These are phyloP conservation scores for Caenorhabditis macrosperma DNA, from an alignment of 2,888 invertebrate species.

Conservation along the genomic window DNA sequence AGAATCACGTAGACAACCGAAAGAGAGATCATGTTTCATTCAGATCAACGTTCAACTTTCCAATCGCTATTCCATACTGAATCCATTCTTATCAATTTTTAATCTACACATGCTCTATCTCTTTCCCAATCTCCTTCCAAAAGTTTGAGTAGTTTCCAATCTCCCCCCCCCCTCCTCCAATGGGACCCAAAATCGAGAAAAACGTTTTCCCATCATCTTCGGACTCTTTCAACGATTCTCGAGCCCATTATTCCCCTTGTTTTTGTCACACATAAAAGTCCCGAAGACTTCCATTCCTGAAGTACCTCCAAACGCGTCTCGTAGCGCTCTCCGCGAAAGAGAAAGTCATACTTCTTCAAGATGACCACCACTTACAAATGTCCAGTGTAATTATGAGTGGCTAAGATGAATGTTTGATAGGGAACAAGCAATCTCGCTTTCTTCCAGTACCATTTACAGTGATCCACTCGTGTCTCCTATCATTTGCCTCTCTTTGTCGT, in stretches of 20 bases:
- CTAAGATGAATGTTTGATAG: constrained; percentile 5
- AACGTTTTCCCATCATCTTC: constrained; percentile 17
- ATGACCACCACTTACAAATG: constrained; percentile 53
- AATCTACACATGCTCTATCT: too few species aligned
- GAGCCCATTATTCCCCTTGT: constrained; percentile 28
- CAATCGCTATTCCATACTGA: not conserved
- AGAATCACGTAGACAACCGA: not conserved
- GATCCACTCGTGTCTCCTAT: constrained; percentile 27
- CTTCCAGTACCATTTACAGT: constrained; percentile 31
- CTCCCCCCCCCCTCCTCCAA: not conserved
- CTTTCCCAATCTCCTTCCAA: too few species aligned
- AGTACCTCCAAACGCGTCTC: constrained; percentile 28
- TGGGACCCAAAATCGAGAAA: not conserved
- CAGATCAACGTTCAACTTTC: not conserved
- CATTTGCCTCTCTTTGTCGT: constrained; percentile 6
- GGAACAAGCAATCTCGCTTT: constrained; percentile 23
- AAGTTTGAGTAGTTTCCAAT: not conserved
- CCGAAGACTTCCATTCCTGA: constrained; percentile 14
- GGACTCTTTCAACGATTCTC: constrained; percentile 15
- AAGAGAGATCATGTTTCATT: not conserved
- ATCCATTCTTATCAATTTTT: too few species aligned
- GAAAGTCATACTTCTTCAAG: constrained; percentile 48
- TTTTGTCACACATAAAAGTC: constrained; percentile 7
- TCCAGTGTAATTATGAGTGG: constrained; percentile 46
- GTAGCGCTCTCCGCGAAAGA: constrained; percentile 18